These are phyloP conservation scores for Maniola hyperantus DNA, from an alignment of 2,888 invertebrate genomes.

Conservation along the genomic window DNA sequence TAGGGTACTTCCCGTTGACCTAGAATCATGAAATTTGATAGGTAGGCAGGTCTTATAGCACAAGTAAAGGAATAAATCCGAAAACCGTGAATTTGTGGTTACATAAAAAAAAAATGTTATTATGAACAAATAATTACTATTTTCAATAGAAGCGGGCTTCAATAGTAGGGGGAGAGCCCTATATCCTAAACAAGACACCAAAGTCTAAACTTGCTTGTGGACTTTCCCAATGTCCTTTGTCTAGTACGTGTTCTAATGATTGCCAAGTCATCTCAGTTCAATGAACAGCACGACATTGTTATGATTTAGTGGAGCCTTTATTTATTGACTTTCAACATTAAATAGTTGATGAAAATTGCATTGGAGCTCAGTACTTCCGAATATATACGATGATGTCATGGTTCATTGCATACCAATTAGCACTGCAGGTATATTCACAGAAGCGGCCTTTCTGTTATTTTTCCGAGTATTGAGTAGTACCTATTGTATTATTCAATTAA, in stretches of 20 bases:
- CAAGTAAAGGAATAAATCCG: too few species aligned
- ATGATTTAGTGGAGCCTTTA: conserved; percentile 18
- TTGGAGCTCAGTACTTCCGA: conserved; percentile 13
- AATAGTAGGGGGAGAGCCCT: too few species aligned
- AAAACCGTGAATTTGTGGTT: too few species aligned
- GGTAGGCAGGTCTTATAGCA: too few species aligned
- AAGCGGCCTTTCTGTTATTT: conserved; percentile 3
- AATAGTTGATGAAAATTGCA: conserved; percentile 24
- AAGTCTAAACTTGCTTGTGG: neutral
- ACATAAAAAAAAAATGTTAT: too few species aligned
- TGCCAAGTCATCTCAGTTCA: conserved; percentile 23
- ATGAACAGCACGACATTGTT: conserved; percentile 31
- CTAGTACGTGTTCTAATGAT: neutral
- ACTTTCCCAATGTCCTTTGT: conserved; percentile 15
- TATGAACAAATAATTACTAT: too few species aligned
- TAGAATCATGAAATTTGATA: too few species aligned
- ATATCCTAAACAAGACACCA: neutral
- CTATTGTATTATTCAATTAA: neutral
- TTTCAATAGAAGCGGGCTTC: too few species aligned
- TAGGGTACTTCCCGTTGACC: too few species aligned
- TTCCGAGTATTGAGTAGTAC: neutral
- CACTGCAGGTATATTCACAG: conserved; percentile 21
- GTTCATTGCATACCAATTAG: conserved; percentile 31
- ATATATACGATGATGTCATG: conserved; percentile 26
- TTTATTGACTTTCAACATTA: conserved; percentile 10